These are phyloP conservation scores for Phasia obesa DNA, from an alignment of 2,888 invertebrate genomes.

Conservation along the genomic window DNA sequence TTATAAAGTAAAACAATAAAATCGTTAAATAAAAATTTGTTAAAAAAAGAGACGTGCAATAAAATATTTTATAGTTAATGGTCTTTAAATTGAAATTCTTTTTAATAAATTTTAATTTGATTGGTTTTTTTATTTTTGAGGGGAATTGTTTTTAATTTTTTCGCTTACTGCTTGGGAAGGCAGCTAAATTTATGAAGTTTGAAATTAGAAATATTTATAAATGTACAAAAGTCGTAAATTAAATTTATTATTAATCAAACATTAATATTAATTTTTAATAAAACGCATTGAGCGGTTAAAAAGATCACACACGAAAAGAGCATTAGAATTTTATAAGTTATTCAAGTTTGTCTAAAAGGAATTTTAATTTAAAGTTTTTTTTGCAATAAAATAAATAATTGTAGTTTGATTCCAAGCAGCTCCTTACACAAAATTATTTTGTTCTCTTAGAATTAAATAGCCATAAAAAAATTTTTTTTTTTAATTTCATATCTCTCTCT, in stretches of 20 bases:
- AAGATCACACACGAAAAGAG: slow-evolving; percentile 2
- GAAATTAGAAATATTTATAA: slow-evolving; percentile 59
- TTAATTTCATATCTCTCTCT: no score
- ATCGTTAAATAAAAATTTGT: slow-evolving; percentile 39
- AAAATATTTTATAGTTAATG: slow-evolving; percentile 68
- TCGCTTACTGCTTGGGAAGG: neutral
- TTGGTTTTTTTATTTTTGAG: slow-evolving; percentile 21
- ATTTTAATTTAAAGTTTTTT: neutral
- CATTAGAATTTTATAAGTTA: slow-evolving; percentile 9
- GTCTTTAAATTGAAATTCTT: slow-evolving; percentile 68
- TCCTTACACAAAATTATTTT: no score
- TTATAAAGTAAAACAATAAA: slow-evolving; percentile 12
- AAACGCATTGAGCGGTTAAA: neutral
- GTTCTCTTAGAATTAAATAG: no score
- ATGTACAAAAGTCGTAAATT: slow-evolving; percentile 53
- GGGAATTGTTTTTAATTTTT: slow-evolving; percentile 8
- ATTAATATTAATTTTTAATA: slow-evolving; percentile 5
- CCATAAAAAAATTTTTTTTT: no score
- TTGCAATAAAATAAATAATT: neutral
- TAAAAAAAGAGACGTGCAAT: slow-evolving; percentile 40
- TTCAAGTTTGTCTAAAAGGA: neutral
- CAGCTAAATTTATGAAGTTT: slow-evolving; percentile 61
- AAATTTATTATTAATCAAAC: slow-evolving; percentile 54
- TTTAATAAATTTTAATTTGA: slow-evolving; percentile 52
- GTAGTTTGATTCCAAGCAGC: neutral